These are phyloP conservation scores for Caretta caretta DNA, from an alignment of 2,113 vertebrate species.

Conservation along the genomic window DNA sequence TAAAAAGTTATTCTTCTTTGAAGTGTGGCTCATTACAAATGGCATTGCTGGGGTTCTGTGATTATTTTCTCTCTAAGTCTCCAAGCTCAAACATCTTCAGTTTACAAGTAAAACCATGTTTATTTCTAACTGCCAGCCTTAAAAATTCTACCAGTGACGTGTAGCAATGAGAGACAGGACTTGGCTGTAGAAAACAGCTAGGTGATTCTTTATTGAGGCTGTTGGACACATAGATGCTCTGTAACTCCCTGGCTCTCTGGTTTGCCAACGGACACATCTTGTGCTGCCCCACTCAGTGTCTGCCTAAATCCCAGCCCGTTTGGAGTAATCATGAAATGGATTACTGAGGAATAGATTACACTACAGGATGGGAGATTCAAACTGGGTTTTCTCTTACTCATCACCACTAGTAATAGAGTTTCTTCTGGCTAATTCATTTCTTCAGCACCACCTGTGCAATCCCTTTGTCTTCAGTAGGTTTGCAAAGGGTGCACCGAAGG, in stretches of 20 bases:
- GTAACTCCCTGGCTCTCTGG: neutral
- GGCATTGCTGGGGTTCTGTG: neutral
- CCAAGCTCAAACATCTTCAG: neutral
- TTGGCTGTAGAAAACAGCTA: neutral
- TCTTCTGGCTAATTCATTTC: neutral
- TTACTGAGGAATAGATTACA: neutral
- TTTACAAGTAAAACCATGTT: neutral
- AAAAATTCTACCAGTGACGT: neutral
- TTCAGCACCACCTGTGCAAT: neutral
- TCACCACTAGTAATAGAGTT: neutral
- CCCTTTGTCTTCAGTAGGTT: neutral
- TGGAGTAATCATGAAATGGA: neutral
- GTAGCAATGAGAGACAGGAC: neutral
- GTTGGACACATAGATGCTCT: neutral
- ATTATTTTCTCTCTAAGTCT: neutral
- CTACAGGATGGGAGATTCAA: neutral
- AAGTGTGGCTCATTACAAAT: neutral
- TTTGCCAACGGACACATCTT: neutral
- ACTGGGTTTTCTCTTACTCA: neutral
- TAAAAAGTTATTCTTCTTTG: neutral
- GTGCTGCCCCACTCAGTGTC: neutral
- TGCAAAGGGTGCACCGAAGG: neutral
- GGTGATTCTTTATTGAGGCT: neutral
- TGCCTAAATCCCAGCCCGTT: neutral
- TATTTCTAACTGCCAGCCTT: neutral